Conservation (phyloP, 2,888 invertebrate species). For the Orthosia gothica region DNA sequence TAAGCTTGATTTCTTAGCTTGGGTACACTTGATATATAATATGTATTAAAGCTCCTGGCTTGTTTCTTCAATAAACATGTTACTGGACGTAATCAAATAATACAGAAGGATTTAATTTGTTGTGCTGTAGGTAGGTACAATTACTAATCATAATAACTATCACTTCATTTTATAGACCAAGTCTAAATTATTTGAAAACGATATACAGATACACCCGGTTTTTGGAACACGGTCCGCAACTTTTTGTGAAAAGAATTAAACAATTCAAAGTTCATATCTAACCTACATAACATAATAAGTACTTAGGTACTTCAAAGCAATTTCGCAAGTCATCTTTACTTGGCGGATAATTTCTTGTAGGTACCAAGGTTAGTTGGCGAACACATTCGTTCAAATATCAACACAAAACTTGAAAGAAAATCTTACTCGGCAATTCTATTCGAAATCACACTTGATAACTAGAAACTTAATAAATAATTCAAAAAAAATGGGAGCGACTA, state of each 20-base stretch:
- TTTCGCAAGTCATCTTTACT: slow-evolving; percentile 22
- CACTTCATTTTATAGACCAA: too few species aligned
- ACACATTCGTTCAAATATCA: slow-evolving; percentile 16
- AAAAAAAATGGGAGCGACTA: neutral
- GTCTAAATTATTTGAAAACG: too few species aligned
- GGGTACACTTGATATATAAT: slow-evolving; percentile 24
- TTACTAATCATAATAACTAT: neutral
- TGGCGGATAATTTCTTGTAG: slow-evolving; percentile 14
- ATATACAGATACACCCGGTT: neutral
- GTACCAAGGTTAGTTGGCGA: slow-evolving; percentile 13
- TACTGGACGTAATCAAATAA: neutral
- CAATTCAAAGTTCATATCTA: slow-evolving; percentile 4
- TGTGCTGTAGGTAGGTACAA: neutral
- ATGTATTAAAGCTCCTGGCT: slow-evolving; percentile 4
- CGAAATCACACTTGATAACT: neutral
- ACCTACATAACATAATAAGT: neutral
- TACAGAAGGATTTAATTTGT: neutral
- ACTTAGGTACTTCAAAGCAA: slow-evolving; percentile 21
- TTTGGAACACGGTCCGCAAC: neutral
- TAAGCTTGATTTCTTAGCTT: slow-evolving; percentile 40
- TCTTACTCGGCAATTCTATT: neutral
- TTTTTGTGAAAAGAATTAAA: slow-evolving; percentile 4
- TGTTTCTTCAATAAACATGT: slow-evolving; percentile 26
- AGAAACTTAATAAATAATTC: slow-evolving; percentile 17
- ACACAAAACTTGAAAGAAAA: neutral